Conservation (phyloP, 2,797 vertebrate genomes). For the Numenius phaeopus region DNA sequence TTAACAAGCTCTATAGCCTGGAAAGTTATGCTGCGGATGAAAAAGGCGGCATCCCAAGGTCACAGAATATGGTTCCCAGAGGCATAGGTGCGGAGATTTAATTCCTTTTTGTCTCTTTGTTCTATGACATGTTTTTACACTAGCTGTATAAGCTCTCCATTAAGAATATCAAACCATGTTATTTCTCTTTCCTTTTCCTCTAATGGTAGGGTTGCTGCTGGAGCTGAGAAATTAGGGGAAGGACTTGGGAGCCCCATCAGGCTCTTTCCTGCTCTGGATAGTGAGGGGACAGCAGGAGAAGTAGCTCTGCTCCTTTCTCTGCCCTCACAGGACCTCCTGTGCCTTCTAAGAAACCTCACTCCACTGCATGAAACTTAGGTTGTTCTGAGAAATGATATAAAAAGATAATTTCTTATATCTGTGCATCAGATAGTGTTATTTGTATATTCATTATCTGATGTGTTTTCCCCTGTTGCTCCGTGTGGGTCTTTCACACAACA, state of each 20-base stretch:
- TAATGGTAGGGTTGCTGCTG: not conserved
- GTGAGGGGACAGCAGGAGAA: not conserved
- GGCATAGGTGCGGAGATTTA: not conserved
- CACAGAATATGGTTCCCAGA: not conserved
- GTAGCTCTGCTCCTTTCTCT: not conserved
- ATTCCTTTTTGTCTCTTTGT: constrained; percentile 1
- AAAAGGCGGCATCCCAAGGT: not conserved
- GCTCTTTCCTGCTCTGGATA: not conserved
- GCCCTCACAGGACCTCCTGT: not conserved
- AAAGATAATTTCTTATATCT: constrained; percentile 12
- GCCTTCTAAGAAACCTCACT: not conserved
- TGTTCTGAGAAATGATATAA: constrained; percentile 47
- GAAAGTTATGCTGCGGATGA: not conserved
- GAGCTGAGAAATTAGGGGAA: not conserved
- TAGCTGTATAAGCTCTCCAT: not conserved
- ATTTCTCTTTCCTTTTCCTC: not conserved
- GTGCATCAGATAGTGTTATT: constrained; percentile 24
- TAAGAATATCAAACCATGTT: not conserved
- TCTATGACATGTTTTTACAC: not conserved
- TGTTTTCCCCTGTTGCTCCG: not conserved
- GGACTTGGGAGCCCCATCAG: not conserved
- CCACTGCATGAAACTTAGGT: not conserved
- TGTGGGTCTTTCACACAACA: not conserved
- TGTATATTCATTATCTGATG: not conserved
- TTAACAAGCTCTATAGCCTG: not conserved